Percentiles rank a stretch among this genome's conserved stretches.
Conservation (phyloP, 2,888 invertebrate species). For the Rotaria magnacalcarata region DNA sequence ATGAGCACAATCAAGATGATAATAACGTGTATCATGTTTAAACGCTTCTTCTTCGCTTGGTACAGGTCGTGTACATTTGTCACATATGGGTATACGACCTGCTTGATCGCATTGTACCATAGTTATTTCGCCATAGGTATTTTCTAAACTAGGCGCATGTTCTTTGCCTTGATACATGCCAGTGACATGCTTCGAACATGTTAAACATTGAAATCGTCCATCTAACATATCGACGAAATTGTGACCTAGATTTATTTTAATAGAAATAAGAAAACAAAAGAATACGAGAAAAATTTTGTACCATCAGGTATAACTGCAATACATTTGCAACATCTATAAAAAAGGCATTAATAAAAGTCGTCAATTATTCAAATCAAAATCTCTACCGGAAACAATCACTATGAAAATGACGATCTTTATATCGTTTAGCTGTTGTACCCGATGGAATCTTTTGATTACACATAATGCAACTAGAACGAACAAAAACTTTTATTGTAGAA, state of each 20-base stretch:
- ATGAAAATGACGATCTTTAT: constrained; percentile 6
- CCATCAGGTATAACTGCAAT: constrained; percentile 12
- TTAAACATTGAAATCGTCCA: constrained; percentile 32
- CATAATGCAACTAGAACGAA: not conserved
- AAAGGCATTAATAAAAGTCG: not conserved
- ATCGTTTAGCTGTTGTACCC: constrained; percentile 33
- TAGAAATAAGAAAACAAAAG: not conserved
- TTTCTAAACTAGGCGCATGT: constrained; percentile 26
- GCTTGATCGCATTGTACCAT: not conserved
- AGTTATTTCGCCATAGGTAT: not conserved
- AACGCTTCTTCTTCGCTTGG: not conserved
- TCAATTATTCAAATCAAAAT: not conserved
- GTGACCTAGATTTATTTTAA: not conserved
- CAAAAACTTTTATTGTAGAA: not conserved
- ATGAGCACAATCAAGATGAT: constrained; percentile 20
- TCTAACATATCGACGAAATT: constrained; percentile 36
- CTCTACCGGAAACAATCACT: constrained; percentile 9
- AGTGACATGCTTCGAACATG: constrained; percentile 19
- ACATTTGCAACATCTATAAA: constrained; percentile 23
- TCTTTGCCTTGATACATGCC: constrained; percentile 13
- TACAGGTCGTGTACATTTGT: constrained; percentile 33
- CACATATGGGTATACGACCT: constrained; percentile 22
- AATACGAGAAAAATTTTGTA: not conserved
- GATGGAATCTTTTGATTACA: constrained; percentile 30
- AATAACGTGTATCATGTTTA: constrained; percentile 28